Conservation (phyloP, 2,797 vertebrate species). For the Rhyacichthys aspro region DNA sequence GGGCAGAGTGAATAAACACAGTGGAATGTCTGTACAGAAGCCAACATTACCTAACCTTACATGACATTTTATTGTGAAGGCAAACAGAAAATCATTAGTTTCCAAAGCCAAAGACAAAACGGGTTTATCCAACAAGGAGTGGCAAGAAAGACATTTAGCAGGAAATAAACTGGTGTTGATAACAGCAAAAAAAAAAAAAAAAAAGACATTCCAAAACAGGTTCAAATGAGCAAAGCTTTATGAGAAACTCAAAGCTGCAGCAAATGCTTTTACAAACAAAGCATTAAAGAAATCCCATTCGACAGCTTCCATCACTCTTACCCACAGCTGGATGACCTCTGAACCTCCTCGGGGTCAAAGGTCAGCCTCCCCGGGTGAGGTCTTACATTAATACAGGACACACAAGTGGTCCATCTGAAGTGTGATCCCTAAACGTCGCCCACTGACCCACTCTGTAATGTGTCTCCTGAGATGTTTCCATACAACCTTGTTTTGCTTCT, state of each 20-base stretch:
- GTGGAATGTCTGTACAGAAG: neutral
- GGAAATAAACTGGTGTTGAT: neutral
- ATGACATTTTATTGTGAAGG: too few relatives aligned
- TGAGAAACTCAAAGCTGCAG: neutral
- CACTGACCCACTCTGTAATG: too few relatives aligned
- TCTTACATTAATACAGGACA: conserved; percentile 45
- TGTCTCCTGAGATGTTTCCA: too few relatives aligned
- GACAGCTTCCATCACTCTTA: conserved; percentile 46
- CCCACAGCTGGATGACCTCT: conserved; percentile 62
- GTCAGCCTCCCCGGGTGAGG: conserved; percentile 43
- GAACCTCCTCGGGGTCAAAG: conserved; percentile 32
- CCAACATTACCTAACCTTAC: neutral
- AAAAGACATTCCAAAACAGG: neutral
- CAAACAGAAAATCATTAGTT: neutral
- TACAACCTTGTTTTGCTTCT: too few relatives aligned
- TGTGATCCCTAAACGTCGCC: conserved; percentile 7
- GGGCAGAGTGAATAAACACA: too few relatives aligned
- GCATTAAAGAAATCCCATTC: conserved; percentile 24
- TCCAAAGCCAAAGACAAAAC: neutral
- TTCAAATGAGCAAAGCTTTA: too few relatives aligned
- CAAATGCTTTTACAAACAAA: conserved; percentile 24
- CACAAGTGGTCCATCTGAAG: conserved; percentile 37
- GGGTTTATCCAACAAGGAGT: neutral
- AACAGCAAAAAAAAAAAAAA: neutral
- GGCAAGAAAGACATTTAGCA: neutral